phyloP scores from a whole-genome alignment of 2,113 vertebrate species.

The mouse (Mus musculus) region GRCm39 chr6:56058001-56058500 shows the following conservation, averaged over 20 bases:
- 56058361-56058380: not conserved
- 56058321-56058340: not conserved
- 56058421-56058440: not conserved
- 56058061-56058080: not conserved
- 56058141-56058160: not conserved
- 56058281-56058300: not conserved
- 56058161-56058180: not conserved
- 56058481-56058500: not conserved
- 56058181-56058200: not conserved
- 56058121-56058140: not conserved
- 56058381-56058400: not conserved
- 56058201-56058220: not conserved
- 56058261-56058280: not conserved
- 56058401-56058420: not conserved
- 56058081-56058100: not conserved
- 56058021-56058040: not conserved
- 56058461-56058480: not conserved
- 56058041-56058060: not conserved
- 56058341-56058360: not conserved
- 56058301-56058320: not conserved
- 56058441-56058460: not conserved
- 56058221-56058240: not conserved
- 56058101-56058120: not conserved
- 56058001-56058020: not conserved
- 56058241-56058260: not conserved